phyloP scores from a whole-genome alignment of 2,113 vertebrate genomes.

The Falcunculus frontatus region DNA sequence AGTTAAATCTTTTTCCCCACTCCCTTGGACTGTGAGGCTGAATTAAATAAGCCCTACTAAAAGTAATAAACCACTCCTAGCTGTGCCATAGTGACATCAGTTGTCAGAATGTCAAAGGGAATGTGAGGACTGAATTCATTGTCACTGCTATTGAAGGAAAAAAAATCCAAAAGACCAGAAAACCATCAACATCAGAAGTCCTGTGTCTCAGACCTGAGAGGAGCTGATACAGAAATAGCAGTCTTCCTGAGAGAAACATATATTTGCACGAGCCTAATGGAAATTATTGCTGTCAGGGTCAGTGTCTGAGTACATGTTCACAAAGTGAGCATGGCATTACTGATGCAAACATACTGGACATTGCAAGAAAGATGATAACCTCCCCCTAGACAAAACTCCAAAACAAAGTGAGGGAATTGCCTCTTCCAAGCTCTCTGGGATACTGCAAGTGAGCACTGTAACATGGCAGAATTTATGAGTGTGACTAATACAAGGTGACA shows the following conservation, averaged over 20 bases:
- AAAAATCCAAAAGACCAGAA: constrained; percentile 19
- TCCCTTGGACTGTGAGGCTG: constrained; percentile 51
- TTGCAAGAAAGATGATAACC: background rate
- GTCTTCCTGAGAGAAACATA: background rate
- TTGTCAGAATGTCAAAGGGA: constrained; percentile 66
- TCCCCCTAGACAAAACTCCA: background rate
- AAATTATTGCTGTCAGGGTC: background rate
- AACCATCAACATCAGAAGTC: background rate
- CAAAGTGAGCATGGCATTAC: background rate
- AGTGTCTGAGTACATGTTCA: background rate
- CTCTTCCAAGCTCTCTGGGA: constrained; percentile 34
- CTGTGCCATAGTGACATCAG: constrained; percentile 50
- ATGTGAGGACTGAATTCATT: constrained; percentile 54
- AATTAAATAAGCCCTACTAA: constrained; percentile 71
- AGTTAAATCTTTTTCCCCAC: constrained; percentile 63
- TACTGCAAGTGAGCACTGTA: constrained; percentile 47
- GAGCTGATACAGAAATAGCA: background rate
- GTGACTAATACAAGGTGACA: constrained; percentile 73
- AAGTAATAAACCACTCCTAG: constrained; percentile 69
- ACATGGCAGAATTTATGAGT: constrained; percentile 61
- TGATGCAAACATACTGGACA: background rate
- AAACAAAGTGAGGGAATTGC: background rate
- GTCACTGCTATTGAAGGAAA: background rate
- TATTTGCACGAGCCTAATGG: background rate
- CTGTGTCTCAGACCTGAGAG: background rate